Evolutionary conservation across 2,113 vertebrate species (phyloP), one percentile per base, ranked within the genome.

Genomic region (Romanogobio albipinnatus): DNA sequence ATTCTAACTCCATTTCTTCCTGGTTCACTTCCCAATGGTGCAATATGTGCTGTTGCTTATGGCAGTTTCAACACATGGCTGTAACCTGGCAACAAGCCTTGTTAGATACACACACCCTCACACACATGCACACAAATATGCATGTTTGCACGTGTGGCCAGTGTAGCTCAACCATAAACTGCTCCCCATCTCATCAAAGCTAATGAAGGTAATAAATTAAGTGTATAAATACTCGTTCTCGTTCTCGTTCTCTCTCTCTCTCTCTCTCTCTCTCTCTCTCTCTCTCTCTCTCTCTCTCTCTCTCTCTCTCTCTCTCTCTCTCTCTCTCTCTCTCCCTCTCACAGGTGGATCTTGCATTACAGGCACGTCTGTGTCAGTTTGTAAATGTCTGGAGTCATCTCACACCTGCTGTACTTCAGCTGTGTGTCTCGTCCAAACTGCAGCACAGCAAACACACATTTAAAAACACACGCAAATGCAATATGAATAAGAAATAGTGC

Each of bases 61-160:
- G 47, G 76, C 75, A 70, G 73, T 58, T 81, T 85, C 77, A 70
- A 79, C 76, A 74, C 39, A 61, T 62, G 51, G 58, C 85, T 86
- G 86, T 86, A 85, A 77, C 85, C 85, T 87, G 85, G 85, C 89
- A 89, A 89, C 89, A 89, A 84, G 89, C 68, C 71, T 83, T 78
- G 85, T 66, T 17, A 84, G 24, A 36, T 45, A 56, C 43, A 85
- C 64, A 75, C 15, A 24, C 64, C 15, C 84, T 10, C 43, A 26
- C 64, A 56, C 22, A 49, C 80, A 86, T 26, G 13, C 84, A 66
- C 39, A 81, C 5, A 24, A 9, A 14, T 15, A 77, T 43, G 15
- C 49, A 26, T 51, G 22, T 81, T 82, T 59, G 24, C 45, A 76
- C 51, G 53, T 29, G 61, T 45, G 58, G 61, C 81, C 76, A 85